Conservation (phyloP, 1,140 invertebrate genomes). For the Stenopsyche tienmushanensis region DNA sequence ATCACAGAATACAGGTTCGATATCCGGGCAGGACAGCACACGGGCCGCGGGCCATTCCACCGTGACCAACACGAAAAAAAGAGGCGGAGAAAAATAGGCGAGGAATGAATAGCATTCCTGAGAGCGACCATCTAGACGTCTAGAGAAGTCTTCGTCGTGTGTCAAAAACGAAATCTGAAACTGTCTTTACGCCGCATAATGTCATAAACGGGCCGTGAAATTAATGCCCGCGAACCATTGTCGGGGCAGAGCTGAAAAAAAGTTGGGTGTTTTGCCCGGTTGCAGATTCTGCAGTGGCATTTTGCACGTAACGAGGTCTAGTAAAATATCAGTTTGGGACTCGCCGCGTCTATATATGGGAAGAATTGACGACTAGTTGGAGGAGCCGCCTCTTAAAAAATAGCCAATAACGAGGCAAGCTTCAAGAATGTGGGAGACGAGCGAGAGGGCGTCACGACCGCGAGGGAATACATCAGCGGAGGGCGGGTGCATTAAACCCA, state of each 20-base stretch:
- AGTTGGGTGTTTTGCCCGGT: too few relatives aligned
- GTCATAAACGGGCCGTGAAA: too few relatives aligned
- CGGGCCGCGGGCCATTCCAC: neutral
- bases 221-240: too few relatives aligned
- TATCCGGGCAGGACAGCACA: neutral
- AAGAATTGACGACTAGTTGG: too few relatives aligned
- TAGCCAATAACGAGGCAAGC: neutral
- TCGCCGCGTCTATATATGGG: too few relatives aligned
- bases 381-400: neutral
- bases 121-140: neutral
- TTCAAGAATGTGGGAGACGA: neutral
- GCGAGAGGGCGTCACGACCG: slow-evolving; percentile 1
- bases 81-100: slow-evolving; percentile 10
- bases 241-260: too few relatives aligned
- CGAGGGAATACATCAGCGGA: slow-evolving; percentile 2
- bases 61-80: neutral
- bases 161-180: too few relatives aligned
- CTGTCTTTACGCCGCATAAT: too few relatives aligned
- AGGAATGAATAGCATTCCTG: slow-evolving; percentile 7
- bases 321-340: too few relatives aligned
- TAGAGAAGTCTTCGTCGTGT: too few relatives aligned
- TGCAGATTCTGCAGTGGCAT: too few relatives aligned
- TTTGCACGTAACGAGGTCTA: too few relatives aligned
- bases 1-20: neutral
- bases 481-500: slow-evolving; percentile 9